phyloP scores from a whole-genome alignment of 2,888 invertebrate genomes.

The Lycophotia porphyrea region DNA sequence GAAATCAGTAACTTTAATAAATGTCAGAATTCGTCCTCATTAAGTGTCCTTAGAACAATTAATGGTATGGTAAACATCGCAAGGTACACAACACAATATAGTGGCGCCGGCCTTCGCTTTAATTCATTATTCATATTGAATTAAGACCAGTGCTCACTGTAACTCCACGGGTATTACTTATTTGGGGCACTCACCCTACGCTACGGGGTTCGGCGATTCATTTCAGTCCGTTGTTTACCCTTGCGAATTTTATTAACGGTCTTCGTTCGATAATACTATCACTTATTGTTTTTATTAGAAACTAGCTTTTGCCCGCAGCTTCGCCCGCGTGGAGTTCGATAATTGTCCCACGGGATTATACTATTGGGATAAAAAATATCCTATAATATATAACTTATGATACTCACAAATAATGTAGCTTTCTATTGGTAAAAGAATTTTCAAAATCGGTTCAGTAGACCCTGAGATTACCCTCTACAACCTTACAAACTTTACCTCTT shows the following conservation, averaged over 20 bases:
- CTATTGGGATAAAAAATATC: no score
- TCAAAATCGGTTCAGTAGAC: no score
- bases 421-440: no score
- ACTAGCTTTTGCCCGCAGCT: no score
- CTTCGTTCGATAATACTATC: conserved; percentile 35
- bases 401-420: no score
- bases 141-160: conserved; percentile 61
- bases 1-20: conserved; percentile 3
- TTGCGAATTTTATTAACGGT: conserved; percentile 45
- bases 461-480: no score
- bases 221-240: conserved; percentile 48
- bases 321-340: no score
- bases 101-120: conserved; percentile 57
- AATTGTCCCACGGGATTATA: no score
- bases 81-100: conserved; percentile 45
- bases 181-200: conserved; percentile 49
- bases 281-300: conserved; percentile 32
- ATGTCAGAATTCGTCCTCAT: conserved; percentile 29
- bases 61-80: conserved; percentile 41
- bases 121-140: conserved; percentile 73
- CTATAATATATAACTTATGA: no score
- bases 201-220: conserved; percentile 52
- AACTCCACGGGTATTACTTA: conserved; percentile 56
- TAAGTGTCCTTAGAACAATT: conserved; percentile 32
- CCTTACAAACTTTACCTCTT: no score